Evolutionary conservation across 2,888 invertebrate genomes (phyloP), one percentile per base, ranked within the genome.

Genomic region (Aleiodes testaceus): DNA sequence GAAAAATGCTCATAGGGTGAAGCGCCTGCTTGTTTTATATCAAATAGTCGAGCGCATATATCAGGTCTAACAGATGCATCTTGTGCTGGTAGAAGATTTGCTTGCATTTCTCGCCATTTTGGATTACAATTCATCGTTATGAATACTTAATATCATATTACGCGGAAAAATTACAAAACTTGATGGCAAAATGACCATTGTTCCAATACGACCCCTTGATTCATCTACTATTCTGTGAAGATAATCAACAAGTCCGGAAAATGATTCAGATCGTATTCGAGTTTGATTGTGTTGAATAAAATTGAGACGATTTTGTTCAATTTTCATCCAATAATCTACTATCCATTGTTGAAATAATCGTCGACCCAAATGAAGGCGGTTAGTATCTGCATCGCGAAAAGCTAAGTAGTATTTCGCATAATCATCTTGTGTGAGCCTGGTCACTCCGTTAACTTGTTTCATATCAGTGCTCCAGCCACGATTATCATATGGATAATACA

Each of bases 101-200:
- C 80, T 18, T 49, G 63, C 14, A 88, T 87, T 79, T 88, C 87
- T 12, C 65, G 70, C 87, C 88, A 88, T 66, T 82, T 82, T 2
- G 86, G 87, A 78, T 88, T 88, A 71, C 87, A 87, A 1, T 88
- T 88, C 75, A 88, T 80, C n/a, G 88, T 88, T 5, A 88, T 75
- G 75, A 88, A 89, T n/a, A n/a, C n/a, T n/a, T n/a, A n/a, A n/a
- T n/a, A 80, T 74, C 83, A 85, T 82, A 65, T 80, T 76, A 20
- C 86, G 74, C 4, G 85, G 85, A 36, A 81, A 75, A 9, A 85
- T 84, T 14, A 72, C 69, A 74, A 85, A 87, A 26, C 82, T 78
- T 12, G 84, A 82, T 36, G 86, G 84, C 26, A 86, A 75, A 61
- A 86, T 83, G 14, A 85, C 76, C 61, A 80, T 78, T 77, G 74